Evolutionary conservation across 2,797 vertebrate genomes (phyloP), one percentile per base, ranked within the genome.

Genomic region (Sebastes elongatus): DNA sequence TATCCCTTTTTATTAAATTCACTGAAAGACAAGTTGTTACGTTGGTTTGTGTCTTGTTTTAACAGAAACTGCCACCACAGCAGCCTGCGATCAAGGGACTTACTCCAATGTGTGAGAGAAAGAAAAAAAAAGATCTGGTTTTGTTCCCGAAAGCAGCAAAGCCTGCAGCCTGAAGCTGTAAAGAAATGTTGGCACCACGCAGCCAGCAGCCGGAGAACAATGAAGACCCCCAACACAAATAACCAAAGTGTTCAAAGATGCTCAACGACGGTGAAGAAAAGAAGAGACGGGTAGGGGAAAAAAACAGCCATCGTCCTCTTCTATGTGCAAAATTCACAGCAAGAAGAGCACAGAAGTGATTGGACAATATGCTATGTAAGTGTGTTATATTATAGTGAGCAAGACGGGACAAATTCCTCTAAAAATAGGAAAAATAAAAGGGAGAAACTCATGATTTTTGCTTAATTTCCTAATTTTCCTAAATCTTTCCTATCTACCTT

Each of bases 361-460:
- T 63, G 33, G 55, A 76, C 35, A 10, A 22, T 27, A 49, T 56
- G 20, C 32, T 28, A 10, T 10, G 11, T 6, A 49, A 57, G 23
- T 38, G n/a, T 28, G 30, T 63, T 59, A 56, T 23, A 38, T 1
- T 59, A 10, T 28, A 57, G 14, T 30, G 10, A 9, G 5, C 38
- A 7, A 52, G 16, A 46, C 5, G n/a, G n/a, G 66, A 66, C 55
- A 62, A 42, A 70, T 66, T 74, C 33, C 53, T 71, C 7, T 16
- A 27, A 64, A 81, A 81, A 80, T 80, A 22, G 10, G 52, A 82
- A 74, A 59, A 81, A 33, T 18, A 46, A 46, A 42, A 0, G 5
- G 1, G 11, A 4, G n/a, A 56, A 74, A 80, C 55, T 56, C 23
- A 0, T 13, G 0, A 53, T 11, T 23, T 7, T 16, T 2, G 11